Evolutionary conservation across 2,797 vertebrate species (phyloP).

Genomic region (Oryzias dopingdopingensis): DNA sequence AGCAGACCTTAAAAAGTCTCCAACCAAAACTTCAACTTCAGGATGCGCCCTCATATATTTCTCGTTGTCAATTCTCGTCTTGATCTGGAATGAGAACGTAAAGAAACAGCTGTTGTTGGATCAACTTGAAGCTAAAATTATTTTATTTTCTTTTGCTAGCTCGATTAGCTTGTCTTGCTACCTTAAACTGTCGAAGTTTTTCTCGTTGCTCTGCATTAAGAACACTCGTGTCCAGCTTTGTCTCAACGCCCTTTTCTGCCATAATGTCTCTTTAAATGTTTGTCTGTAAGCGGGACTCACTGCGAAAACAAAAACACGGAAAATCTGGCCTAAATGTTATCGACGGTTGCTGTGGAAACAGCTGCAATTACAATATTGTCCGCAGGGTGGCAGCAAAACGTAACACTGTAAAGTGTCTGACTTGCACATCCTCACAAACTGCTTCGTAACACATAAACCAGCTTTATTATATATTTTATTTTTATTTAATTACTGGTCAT

Average conservation of each 20-base stretch:
- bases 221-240: constrained; percentile 43
- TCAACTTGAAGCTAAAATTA: too few species aligned
- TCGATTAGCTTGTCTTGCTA: constrained; percentile 18
- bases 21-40: constrained; percentile 72
- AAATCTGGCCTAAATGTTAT: constrained; percentile 29
- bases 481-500: too few species aligned
- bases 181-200: constrained; percentile 75
- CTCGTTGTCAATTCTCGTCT: constrained; percentile 76
- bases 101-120: neutral
- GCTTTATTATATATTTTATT: too few species aligned
- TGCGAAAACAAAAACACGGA: neutral
- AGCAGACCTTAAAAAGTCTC: constrained; percentile 72
- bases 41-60: constrained; percentile 75
- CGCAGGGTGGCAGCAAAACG: constrained; percentile 27
- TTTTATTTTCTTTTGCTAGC: neutral
- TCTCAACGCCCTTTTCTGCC: constrained; percentile 32
- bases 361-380: neutral
- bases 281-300: neutral
- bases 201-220: constrained; percentile 72
- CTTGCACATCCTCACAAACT: too few species aligned
- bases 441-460: too few species aligned
- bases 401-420: too few species aligned
- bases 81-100: constrained; percentile 58
- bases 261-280: constrained; percentile 27
- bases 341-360: constrained; percentile 56